Conservation (phyloP, 2,113 vertebrate genomes). For the Smithornis capensis region DNA sequence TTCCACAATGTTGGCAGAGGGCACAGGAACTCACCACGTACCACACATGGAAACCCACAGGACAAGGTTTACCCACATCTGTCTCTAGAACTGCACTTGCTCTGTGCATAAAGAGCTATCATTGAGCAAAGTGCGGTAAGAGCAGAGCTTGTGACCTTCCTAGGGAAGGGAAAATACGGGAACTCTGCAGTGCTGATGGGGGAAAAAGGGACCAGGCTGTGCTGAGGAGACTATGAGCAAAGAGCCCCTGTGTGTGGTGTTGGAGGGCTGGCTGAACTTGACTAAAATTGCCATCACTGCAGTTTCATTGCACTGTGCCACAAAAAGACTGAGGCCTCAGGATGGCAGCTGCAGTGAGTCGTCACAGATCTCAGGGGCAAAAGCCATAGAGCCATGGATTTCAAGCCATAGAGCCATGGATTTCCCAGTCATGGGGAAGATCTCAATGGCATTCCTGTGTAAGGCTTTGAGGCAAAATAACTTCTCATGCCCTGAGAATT, state of each 20-base stretch:
- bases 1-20: not conserved
- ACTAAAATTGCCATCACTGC: not conserved
- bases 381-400: not conserved
- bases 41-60: fast-evolving
- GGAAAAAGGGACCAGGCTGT: not conserved
- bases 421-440: not conserved
- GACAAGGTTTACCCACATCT: not conserved
- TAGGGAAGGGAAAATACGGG: not conserved
- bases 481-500: not conserved
- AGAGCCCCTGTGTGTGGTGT: not conserved
- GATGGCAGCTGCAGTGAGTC: not conserved
- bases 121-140: not conserved
- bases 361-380: not conserved
- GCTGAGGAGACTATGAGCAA: not conserved
- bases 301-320: not conserved
- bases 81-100: not conserved
- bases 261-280: not conserved
- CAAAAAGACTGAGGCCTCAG: not conserved
- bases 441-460: not conserved
- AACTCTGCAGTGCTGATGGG: not conserved
- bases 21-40: fast-evolving
- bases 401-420: not conserved
- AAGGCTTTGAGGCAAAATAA: not conserved
- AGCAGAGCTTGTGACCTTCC: not conserved
- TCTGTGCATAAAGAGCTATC: not conserved